Conservation (phyloP, 2,113 vertebrate genomes). For the Myotis davidii region DNA sequence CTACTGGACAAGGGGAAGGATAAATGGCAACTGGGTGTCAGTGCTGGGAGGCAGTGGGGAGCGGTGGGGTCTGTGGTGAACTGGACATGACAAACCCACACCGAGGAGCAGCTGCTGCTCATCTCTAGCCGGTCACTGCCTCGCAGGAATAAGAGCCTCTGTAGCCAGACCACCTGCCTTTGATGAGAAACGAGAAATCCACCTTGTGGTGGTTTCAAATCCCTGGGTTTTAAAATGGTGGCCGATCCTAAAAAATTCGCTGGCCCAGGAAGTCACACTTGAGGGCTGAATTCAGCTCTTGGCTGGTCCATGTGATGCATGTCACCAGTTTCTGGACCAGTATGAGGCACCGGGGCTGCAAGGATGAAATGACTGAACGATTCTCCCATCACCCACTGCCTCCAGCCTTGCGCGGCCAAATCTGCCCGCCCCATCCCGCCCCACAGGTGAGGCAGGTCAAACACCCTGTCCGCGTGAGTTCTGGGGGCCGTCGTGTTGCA, state of each 20-base stretch:
- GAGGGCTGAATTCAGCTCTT: not conserved
- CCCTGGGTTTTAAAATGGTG: not conserved
- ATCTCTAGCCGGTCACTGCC: not conserved
- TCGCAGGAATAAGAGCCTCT: rapidly evolving
- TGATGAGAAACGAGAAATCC: not conserved
- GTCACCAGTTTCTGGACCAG: rapidly evolving
- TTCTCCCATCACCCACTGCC: not conserved
- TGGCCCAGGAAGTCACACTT: not conserved
- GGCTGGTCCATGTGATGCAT: rapidly evolving
- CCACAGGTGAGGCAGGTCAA: not conserved
- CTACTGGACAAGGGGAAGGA: not conserved
- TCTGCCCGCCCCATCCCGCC: not conserved
- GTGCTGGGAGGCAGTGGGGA: not conserved
- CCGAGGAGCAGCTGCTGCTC: rapidly evolving
- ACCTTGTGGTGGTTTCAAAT: not conserved
- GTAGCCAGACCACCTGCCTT: not conserved
- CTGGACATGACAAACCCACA: rapidly evolving
- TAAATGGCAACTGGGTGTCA: not conserved
- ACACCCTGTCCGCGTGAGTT: not conserved
- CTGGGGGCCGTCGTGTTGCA: rapidly evolving
- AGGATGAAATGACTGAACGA: no score
- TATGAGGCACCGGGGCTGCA: not conserved
- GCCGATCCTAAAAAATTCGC: not conserved
- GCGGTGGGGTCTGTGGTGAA: not conserved
- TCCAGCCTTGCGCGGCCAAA: not conserved